Percentiles rank a stretch among this genome's conserved stretches.
These are phyloP conservation scores for Callipepla californica DNA, from an alignment of 2,113 vertebrate species.

Conservation along the genomic window DNA sequence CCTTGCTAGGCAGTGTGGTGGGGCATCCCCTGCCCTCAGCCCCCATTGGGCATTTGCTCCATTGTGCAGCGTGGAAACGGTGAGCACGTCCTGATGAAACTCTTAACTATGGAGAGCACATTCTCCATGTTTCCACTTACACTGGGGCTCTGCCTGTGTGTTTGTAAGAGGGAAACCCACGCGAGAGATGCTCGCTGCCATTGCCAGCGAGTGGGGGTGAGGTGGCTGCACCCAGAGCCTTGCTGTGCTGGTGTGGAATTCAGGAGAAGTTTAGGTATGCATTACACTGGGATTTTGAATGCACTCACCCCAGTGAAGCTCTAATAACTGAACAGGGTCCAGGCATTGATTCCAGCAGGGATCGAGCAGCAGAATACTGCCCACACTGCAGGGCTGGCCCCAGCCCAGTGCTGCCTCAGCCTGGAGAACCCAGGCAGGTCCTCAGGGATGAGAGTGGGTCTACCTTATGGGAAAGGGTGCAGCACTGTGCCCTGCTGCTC, in stretches of 20 bases:
- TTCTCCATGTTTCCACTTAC: background rate
- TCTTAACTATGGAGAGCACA: fast-evolving
- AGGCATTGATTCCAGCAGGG: background rate
- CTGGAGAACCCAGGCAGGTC: fast-evolving
- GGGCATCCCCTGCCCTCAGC: background rate
- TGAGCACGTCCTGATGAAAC: background rate
- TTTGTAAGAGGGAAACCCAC: background rate
- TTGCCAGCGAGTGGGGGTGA: background rate
- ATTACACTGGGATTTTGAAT: background rate
- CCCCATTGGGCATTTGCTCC: background rate
- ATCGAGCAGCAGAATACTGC: background rate
- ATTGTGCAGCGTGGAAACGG: background rate
- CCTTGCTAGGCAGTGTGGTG: background rate
- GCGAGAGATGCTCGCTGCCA: fast-evolving
- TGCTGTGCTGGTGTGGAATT: background rate
- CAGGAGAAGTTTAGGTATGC: background rate
- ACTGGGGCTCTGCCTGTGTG: background rate
- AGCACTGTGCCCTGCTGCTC: background rate
- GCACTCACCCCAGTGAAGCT: background rate
- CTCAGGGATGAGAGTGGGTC: background rate
- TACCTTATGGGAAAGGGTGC: background rate
- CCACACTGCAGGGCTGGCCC: background rate
- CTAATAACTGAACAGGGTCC: background rate
- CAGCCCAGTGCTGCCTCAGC: background rate
- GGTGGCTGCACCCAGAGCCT: fast-evolving